Base-by-base conservation (phyloP, 2,113 vertebrate genomes). In the Megaceryle maxima region DNA sequence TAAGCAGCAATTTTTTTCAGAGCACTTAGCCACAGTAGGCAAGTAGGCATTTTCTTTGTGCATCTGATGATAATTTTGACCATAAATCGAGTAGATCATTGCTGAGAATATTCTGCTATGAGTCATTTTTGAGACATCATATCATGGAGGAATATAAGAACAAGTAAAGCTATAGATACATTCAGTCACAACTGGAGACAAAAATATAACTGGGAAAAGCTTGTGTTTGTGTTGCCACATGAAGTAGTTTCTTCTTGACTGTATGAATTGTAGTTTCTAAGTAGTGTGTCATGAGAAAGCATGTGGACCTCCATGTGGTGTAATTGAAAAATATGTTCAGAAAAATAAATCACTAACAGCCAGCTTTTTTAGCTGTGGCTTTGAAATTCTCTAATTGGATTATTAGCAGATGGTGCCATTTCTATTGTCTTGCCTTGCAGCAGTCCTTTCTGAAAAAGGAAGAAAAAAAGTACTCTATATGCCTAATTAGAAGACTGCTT, bases 391-490 rank as follows among this genome's bases (percentile, higher is more conserved):
- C 59, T 97, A 98, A 97, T 93, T 98, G 90, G 75, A 96, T 97
- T 97, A 96, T 97, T 96, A 97, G 95, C 97, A 97, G 97, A 97
- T 97, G 97, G 96, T 84, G 94, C 82, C 63, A 77, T 93, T 96
- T 94, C 94, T 97, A 56, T 96, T 96, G 96, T 95, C 75, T 97
- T 97, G 95, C 97, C 89, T 97, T 77, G 79, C 64, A 94, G 91
- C 83, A 93, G 55, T 69, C 73, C 50, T 72, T 80, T 62, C 83
- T 86, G 77, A 91, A 93, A 94, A 95, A 82, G 44, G 48, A 77
- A 88, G 41, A 50, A 79, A 88, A 94, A 92, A 95, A 39, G 41
- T 22, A 84, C 60, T 72, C 48, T 92, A 88, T 77, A 90, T 96
- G 91, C 95, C 81, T 94, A 94, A 96, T 96, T 90, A 82, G 90